Conservation (phyloP, 1,140 invertebrate genomes). For the Macrocentrus cingulum region DNA sequence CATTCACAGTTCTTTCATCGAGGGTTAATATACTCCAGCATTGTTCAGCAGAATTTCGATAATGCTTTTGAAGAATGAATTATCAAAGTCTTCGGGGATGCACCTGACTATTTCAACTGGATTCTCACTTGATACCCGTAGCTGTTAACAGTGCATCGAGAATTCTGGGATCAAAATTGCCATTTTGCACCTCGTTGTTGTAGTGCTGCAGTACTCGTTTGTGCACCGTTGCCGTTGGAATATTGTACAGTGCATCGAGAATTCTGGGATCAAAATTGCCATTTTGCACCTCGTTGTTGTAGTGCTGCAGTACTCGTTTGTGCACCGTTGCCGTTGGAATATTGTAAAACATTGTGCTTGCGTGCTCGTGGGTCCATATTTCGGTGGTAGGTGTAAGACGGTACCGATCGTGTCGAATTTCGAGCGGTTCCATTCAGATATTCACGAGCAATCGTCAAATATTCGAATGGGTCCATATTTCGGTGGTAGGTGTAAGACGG, state of each 20-base stretch:
- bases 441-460: too few species aligned
- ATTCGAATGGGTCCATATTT: neutral
- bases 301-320: neutral
- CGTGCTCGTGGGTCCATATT: neutral
- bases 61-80: neutral
- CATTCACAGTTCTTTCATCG: neutral
- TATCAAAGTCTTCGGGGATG: neutral
- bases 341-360: neutral
- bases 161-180: neutral
- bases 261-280: too few species aligned
- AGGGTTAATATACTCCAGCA: neutral
- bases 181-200: neutral
- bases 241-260: too few species aligned
- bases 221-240: constrained; percentile 1
- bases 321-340: constrained; percentile 1
- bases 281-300: neutral
- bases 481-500: neutral
- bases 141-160: neutral
- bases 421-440: neutral
- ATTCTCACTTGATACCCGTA: constrained; percentile 9
- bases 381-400: neutral
- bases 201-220: neutral
- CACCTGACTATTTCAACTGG: neutral
- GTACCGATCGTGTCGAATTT: neutral
- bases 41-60: neutral